Percentiles rank a stretch among this genome's conserved stretches.
Evolutionary conservation across 2,113 vertebrate genomes (phyloP).

Genomic region (Otus sunia): DNA sequence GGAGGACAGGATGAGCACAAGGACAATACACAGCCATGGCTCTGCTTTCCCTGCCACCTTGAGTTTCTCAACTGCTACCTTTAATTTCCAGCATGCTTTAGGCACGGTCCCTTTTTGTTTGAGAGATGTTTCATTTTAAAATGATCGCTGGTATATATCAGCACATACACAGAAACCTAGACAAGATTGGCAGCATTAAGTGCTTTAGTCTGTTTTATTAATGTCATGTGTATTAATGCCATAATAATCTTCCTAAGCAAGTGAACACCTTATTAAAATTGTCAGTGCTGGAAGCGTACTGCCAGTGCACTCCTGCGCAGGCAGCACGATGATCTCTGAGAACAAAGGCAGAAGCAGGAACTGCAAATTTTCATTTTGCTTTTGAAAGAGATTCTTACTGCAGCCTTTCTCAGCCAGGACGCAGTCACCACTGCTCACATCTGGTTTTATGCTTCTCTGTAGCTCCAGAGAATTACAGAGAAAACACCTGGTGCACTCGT

Average conservation of each 20-base stretch:
- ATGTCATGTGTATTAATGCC: not conserved
- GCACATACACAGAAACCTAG: not conserved
- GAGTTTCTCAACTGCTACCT: not conserved
- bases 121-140: not conserved
- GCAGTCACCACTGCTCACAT: not conserved
- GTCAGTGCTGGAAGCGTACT: not conserved
- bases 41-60: not conserved
- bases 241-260: constrained; percentile 7
- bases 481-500: not conserved
- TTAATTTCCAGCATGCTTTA: not conserved
- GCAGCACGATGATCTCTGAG: not conserved
- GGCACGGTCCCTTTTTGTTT: not conserved
- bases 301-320: no score
- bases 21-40: not conserved
- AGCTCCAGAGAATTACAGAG: not conserved
- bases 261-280: not conserved
- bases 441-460: constrained; percentile 6
- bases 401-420: not conserved
- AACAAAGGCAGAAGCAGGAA: not conserved
- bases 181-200: constrained; percentile 2
- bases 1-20: not conserved
- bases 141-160: not conserved
- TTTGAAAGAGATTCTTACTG: not conserved
- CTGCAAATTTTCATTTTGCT: not conserved
- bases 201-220: not conserved